Percentiles rank a stretch among this genome's conserved stretches.
Conservation (phyloP, 2,888 invertebrate species). For the Harmothoe impar region DNA sequence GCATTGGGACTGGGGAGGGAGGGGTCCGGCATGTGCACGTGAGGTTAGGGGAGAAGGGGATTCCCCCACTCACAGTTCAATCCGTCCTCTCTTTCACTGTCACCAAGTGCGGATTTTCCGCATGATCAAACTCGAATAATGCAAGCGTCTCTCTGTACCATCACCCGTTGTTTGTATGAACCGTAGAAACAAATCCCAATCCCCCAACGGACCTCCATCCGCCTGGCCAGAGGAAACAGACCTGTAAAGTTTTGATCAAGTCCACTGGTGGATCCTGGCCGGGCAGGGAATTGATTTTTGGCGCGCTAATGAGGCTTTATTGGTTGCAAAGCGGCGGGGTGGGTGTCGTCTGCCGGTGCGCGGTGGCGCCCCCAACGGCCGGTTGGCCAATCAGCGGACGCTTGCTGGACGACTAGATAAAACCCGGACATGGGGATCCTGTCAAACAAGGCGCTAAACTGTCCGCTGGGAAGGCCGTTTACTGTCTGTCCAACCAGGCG, state of each 20-base stretch:
- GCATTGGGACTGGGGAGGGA: not conserved
- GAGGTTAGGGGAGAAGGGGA: not conserved
- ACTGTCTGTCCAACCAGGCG: not conserved
- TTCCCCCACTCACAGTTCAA: not conserved
- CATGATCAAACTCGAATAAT: not conserved
- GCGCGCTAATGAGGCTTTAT: not conserved
- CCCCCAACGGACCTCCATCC: not conserved
- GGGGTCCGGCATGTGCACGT: not conserved
- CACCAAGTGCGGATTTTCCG: not conserved
- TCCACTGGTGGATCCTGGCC: not conserved
- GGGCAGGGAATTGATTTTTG: not conserved
- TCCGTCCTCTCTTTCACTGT: slow-evolving; percentile 6
- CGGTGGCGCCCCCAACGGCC: not conserved
- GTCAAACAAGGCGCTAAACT: slow-evolving; percentile 37
- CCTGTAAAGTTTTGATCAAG: not conserved
- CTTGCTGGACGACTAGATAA: not conserved
- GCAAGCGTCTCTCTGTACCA: not conserved
- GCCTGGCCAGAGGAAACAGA: not conserved
- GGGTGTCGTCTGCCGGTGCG: not conserved
- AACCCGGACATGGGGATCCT: not conserved
- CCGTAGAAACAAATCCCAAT: not conserved
- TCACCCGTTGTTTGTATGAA: not conserved
- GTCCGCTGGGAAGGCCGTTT: slow-evolving; percentile 19
- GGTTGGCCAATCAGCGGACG: not conserved
- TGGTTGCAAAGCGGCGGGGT: not conserved